Percentiles rank a stretch among this genome's conserved stretches.
Evolutionary conservation across 2,888 invertebrate genomes (phyloP).

Genomic region (Bimastos eiseni): DNA sequence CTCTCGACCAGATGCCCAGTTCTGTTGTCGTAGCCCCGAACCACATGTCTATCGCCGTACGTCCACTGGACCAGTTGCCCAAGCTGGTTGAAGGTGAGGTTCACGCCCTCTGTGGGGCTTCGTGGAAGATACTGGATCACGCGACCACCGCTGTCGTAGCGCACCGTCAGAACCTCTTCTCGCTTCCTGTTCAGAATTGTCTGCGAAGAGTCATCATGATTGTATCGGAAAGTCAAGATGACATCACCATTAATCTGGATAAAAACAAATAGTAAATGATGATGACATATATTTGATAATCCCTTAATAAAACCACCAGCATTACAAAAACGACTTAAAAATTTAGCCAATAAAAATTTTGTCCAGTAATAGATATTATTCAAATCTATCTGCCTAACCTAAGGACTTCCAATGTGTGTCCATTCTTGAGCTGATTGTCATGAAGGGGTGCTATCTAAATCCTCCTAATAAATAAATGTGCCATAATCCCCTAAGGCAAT

Average conservation of each 20-base stretch:
- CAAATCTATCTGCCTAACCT: not conserved
- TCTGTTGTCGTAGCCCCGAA: conserved; percentile 38
- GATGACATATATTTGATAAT: not conserved
- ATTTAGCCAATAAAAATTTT: not conserved
- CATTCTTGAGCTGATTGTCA: too few species aligned
- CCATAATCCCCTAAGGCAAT: too few species aligned
- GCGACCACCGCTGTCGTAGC: conserved; percentile 86
- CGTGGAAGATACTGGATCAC: conserved; percentile 64
- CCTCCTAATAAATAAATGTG: too few species aligned
- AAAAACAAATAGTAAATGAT: not conserved
- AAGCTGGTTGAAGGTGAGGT: conserved; percentile 82
- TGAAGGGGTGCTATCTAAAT: too few species aligned
- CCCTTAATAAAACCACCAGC: too few species aligned
- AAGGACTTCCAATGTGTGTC: too few species aligned
- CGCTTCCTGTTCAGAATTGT: conserved; percentile 84
- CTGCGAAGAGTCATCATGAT: conserved; percentile 85
- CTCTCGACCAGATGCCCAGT: conserved; percentile 76
- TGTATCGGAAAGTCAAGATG: conserved; percentile 85
- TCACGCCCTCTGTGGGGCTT: conserved; percentile 84
- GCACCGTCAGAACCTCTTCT: conserved; percentile 79
- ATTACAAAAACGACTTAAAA: too few species aligned
- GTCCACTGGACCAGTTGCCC: conserved; percentile 81
- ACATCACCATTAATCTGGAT: conserved; percentile 86
- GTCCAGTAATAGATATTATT: not conserved
- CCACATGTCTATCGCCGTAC: conserved; percentile 73